Percentiles rank a stretch among this genome's conserved stretches.
Conservation (phyloP, 2,113 vertebrate genomes). For the Pseudopodoces humilis region DNA sequence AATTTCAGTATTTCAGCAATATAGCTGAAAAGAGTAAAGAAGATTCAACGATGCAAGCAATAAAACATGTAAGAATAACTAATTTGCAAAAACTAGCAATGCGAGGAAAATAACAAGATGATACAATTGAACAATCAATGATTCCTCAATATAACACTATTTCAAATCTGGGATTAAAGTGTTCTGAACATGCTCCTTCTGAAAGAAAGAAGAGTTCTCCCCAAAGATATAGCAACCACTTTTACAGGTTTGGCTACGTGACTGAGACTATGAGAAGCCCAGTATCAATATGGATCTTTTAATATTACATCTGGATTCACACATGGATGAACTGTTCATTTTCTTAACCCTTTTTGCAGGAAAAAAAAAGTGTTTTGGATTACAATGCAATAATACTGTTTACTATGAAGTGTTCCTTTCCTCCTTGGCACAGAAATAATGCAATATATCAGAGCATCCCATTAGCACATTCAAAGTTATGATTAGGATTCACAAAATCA, state of each 20-base stretch:
- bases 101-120: background rate
- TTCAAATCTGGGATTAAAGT: background rate
- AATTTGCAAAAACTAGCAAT: background rate
- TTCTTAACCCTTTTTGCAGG: background rate
- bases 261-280: background rate
- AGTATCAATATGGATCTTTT: background rate
- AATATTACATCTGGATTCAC: background rate
- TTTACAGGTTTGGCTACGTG: background rate
- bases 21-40: background rate
- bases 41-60: background rate
- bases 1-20: background rate
- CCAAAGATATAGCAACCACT: background rate
- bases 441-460: background rate
- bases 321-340: background rate
- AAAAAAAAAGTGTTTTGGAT: background rate
- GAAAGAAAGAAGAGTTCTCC: background rate
- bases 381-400: background rate
- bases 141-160: background rate
- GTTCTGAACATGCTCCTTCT: background rate
- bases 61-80: background rate
- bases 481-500: constrained; percentile 11
- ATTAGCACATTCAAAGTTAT: background rate
- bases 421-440: constrained; percentile 12
- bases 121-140: background rate
- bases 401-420: background rate